Evolutionary conservation across 2,113 vertebrate species (phyloP).

Genomic region (Ochotona curzoniae): DNA sequence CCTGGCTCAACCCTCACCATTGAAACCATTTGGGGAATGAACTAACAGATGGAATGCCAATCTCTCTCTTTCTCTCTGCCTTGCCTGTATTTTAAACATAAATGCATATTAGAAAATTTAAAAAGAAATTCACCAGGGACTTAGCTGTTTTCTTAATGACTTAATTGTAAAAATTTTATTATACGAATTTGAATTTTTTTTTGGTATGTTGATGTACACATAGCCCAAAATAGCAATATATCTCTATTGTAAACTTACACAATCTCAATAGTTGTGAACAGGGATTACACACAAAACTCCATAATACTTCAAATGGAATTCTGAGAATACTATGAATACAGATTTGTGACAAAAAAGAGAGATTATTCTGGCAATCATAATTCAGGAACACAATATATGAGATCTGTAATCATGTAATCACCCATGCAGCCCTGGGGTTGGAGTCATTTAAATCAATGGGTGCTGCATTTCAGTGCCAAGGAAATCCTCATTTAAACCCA

Average conservation of each 20-base stretch:
- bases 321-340: not conserved
- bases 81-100: too few species aligned
- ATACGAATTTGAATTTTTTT: not conserved
- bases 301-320: not conserved
- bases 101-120: too few species aligned
- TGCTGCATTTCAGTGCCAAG: slow-evolving; percentile 48
- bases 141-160: not conserved
- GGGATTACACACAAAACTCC: not conserved
- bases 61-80: too few species aligned
- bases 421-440: slow-evolving; percentile 21
- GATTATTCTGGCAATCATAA: not conserved
- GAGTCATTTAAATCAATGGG: slow-evolving; percentile 30
- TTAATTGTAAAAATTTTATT: not conserved
- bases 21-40: too few species aligned
- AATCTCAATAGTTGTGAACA: not conserved
- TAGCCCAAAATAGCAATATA: not conserved
- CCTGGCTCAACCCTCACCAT: too few species aligned
- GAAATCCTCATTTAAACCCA: slow-evolving; percentile 49
- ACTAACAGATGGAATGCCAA: too few species aligned
- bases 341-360: not conserved
- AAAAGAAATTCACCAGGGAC: not conserved
- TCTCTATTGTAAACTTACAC: not conserved
- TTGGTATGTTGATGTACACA: not conserved
- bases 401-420: not conserved
- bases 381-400: slow-evolving; percentile 21